Evolutionary conservation across 2,888 invertebrate genomes (phyloP).

Genomic region (Dryocosmus kuriphilus): DNA sequence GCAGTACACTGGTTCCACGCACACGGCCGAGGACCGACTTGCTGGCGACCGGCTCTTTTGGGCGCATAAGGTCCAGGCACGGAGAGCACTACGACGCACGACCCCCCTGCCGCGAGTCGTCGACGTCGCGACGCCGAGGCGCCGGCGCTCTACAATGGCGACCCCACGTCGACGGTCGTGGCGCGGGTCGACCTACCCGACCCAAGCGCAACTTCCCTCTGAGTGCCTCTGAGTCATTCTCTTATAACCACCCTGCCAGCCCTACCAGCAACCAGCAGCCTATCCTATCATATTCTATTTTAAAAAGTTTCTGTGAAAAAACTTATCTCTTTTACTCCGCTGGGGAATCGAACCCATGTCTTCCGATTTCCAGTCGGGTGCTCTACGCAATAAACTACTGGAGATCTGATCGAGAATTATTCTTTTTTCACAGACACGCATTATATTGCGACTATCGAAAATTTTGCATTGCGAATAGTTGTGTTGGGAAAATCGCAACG

Average conservation of each 20-base stretch:
- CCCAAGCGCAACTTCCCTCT: slow-evolving; percentile 33
- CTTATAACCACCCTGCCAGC: slow-evolving; percentile 19
- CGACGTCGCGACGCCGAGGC: slow-evolving; percentile 61
- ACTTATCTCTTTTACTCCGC: too few relatives aligned
- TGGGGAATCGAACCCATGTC: too few relatives aligned
- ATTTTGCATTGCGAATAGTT: too few relatives aligned
- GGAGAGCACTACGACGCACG: slow-evolving; percentile 56
- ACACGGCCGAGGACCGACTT: slow-evolving; percentile 37
- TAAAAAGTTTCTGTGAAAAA: too few relatives aligned
- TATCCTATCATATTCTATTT: neutral
- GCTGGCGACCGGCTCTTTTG: slow-evolving; percentile 26
- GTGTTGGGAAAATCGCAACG: too few relatives aligned
- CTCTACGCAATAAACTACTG: too few relatives aligned
- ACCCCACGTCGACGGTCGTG: slow-evolving; percentile 35
- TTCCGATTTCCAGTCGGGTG: too few relatives aligned
- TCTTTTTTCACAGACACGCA: too few relatives aligned
- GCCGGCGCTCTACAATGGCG: slow-evolving; percentile 60
- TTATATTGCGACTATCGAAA: too few relatives aligned
- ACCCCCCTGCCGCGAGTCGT: slow-evolving; percentile 48
- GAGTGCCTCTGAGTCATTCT: slow-evolving; percentile 57
- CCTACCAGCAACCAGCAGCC: too few relatives aligned
- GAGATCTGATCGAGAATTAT: too few relatives aligned
- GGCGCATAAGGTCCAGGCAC: slow-evolving; percentile 56
- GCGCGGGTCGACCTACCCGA: slow-evolving; percentile 43
- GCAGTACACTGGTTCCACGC: slow-evolving; percentile 23